phyloP scores from a whole-genome alignment of 2,888 invertebrate species.

The Octonoba sinensis region DNA sequence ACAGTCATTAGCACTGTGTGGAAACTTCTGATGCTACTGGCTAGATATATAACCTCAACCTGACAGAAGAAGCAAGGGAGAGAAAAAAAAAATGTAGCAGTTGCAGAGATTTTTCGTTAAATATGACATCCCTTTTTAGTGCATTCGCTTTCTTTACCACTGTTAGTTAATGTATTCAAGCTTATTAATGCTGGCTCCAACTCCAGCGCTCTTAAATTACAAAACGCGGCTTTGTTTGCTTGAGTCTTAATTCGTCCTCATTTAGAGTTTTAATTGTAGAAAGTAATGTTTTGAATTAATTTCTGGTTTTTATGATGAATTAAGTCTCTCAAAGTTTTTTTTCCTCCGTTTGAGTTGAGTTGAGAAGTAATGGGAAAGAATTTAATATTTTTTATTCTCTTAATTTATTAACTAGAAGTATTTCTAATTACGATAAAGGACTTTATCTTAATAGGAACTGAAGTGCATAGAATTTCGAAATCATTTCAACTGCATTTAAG shows the following conservation, averaged over 20 bases:
- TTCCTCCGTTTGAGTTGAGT: not conserved
- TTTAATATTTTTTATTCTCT: slow-evolving; percentile 2
- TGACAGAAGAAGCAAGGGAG: slow-evolving; percentile 29
- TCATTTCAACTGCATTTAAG: too few species aligned
- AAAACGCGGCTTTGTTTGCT: slow-evolving; percentile 31
- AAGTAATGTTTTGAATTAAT: slow-evolving; percentile 60
- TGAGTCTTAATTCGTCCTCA: slow-evolving; percentile 46
- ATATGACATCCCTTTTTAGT: slow-evolving; percentile 50
- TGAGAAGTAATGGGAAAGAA: not conserved
- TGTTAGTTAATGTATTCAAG: slow-evolving; percentile 43
- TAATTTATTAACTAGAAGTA: too few species aligned
- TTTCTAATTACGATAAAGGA: too few species aligned
- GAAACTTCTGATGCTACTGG: slow-evolving; percentile 12
- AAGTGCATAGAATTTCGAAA: too few species aligned
- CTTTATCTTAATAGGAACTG: too few species aligned
- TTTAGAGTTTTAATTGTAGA: slow-evolving; percentile 59
- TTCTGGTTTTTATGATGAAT: slow-evolving; percentile 56
- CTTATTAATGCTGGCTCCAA: slow-evolving; percentile 39
- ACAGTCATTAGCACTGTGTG: slow-evolving; percentile 48
- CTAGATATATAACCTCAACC: slow-evolving; percentile 38
- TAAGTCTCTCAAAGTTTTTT: slow-evolving; percentile 5
- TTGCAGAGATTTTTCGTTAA: slow-evolving; percentile 47
- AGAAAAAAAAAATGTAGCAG: slow-evolving; percentile 31
- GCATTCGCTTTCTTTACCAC: slow-evolving; percentile 8
- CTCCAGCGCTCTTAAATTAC: slow-evolving; percentile 8